Evolutionary conservation across 2,113 vertebrate species (phyloP).

Genomic region (Cygnus atratus): DNA sequence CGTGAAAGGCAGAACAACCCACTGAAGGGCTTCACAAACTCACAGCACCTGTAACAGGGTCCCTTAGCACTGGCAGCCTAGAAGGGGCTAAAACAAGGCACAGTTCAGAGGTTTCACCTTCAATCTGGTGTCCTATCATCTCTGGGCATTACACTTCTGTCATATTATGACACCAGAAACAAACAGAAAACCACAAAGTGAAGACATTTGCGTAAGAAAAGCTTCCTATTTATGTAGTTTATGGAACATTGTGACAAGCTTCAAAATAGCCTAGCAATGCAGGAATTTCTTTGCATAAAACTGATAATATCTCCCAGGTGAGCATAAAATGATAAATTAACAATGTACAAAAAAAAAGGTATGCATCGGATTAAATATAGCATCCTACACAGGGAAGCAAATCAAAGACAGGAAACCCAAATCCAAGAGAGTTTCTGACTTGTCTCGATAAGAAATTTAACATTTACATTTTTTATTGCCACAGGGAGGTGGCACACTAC

Average conservation of each 20-base stretch:
- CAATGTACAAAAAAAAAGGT: neutral
- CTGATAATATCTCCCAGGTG: constrained; percentile 50
- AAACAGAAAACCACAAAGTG: neutral
- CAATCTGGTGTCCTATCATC: neutral
- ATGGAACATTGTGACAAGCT: constrained; percentile 11
- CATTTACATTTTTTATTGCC: constrained; percentile 42
- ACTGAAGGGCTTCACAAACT: neutral
- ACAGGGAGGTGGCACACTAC: constrained; percentile 14
- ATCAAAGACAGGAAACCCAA: constrained; percentile 36
- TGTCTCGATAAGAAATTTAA: constrained; percentile 9
- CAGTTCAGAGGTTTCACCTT: neutral
- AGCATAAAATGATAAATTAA: neutral
- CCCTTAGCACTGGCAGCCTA: neutral
- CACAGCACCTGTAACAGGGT: neutral
- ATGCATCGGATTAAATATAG: neutral
- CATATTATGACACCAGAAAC: neutral
- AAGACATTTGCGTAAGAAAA: neutral
- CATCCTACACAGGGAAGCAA: neutral
- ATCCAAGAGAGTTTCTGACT: constrained; percentile 16
- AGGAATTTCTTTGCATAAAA: neutral
- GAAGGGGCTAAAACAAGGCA: neutral
- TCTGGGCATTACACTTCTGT: neutral
- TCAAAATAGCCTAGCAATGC: neutral
- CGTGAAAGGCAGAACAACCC: neutral
- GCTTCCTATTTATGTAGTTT: neutral